phyloP scores from a whole-genome alignment of 2,113 vertebrate genomes.

The Mus pahari region DNA sequence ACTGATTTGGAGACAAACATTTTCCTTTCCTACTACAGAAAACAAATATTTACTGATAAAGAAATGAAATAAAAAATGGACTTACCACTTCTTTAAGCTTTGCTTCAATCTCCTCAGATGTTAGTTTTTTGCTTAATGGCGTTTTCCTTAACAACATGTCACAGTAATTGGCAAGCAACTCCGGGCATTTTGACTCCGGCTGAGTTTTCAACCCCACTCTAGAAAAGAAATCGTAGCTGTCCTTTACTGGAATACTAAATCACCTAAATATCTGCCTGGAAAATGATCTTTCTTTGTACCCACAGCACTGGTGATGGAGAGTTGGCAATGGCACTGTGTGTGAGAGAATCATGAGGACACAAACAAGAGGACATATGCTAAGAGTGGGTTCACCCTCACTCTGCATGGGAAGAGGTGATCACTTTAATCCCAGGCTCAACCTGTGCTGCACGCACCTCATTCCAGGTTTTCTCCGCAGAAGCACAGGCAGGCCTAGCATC shows the following conservation, averaged over 20 bases:
- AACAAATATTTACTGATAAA: not conserved
- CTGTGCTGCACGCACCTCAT: not conserved
- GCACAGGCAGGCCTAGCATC: not conserved
- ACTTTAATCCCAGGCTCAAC: too few relatives aligned
- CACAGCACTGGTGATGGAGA: not conserved
- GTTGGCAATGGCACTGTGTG: not conserved
- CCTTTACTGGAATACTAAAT: not conserved
- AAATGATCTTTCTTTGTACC: not conserved
- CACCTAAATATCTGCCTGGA: too few relatives aligned
- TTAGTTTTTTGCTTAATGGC: slow-evolving; percentile 99
- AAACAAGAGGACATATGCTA: not conserved
- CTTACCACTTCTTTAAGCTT: slow-evolving; percentile 99
- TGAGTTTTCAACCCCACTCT: slow-evolving; percentile 98
- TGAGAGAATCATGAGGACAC: not conserved
- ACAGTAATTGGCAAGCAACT: slow-evolving; percentile 99
- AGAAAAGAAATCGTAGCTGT: slow-evolving; percentile 77
- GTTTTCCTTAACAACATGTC: slow-evolving; percentile 99
- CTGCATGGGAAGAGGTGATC: not conserved
- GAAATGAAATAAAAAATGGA: not conserved
- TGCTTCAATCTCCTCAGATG: slow-evolving; percentile 99
- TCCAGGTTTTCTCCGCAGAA: not conserved
- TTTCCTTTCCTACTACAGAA: not conserved
- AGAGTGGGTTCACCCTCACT: not conserved
- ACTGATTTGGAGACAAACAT: not conserved
- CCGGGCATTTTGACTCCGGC: slow-evolving; percentile 98